Base-by-base conservation (phyloP, 2,888 invertebrate species). In the Nephrotoma flavescens region DNA sequence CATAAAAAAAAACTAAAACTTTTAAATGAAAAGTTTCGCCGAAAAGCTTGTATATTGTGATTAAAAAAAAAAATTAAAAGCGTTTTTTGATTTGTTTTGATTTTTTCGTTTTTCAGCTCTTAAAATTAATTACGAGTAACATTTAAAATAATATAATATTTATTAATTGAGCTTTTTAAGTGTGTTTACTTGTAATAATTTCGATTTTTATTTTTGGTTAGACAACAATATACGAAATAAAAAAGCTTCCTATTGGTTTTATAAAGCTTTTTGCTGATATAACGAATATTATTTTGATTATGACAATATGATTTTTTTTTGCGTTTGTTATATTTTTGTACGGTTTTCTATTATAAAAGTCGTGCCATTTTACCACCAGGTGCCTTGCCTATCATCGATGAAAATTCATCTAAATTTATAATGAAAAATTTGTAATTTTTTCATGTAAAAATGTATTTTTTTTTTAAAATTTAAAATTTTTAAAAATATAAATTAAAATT, bases 321-420 rank as follows among this genome's bases (percentile, higher is more conserved):
- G 84, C 41, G 42, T 52, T 52, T 31, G 52, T 86, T 52, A 86
- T 86, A 41, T 57, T 57, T 41, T 41, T 42, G 42, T 42, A 41
- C 52, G 86, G 41, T 52, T 86, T 84, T 84, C 42, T 86, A 86
- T 87, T 91, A 91, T 89, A 91, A 91, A 89, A 91, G 90, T 89
- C 91, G 90, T 89, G 91, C 91, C 91, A 91, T 92, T 90, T 91
- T 91, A 88, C 92, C 91, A 89, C 91, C 90, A 87, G 91, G 90
- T 88, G 91, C 89, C 90, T 92, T 92, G 90, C 92, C 91, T 91
- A 91, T 91, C 91, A 92, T 91, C 88, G 91, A 90, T 88, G 91
- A 91, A 89, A 91, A 92, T 89, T 91, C 92, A 91, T 91, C 91
- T 91, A 91, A 90, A 90, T 88, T 88, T 86, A 86, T 71, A 71